Evolutionary conservation across 2,113 vertebrate genomes (phyloP).

Genomic region (Periophthalmodon schlosseri): DNA sequence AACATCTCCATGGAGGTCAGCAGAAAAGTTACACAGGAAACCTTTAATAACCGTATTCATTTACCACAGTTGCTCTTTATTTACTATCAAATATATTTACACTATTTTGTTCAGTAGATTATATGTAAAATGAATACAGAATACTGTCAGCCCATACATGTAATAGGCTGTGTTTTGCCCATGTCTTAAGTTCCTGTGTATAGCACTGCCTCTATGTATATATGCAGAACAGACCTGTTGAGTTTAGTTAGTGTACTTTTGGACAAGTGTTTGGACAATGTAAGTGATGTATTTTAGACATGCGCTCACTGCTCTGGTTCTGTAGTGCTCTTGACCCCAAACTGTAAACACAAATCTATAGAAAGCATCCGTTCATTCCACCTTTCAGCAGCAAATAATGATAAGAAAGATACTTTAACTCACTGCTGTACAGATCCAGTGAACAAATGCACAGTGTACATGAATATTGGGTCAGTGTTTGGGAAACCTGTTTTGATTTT

Average conservation of each 20-base stretch:
- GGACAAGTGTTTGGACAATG: constrained; percentile 27
- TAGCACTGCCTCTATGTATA: neutral
- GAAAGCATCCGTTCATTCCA: neutral
- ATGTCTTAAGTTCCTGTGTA: neutral
- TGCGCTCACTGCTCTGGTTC: constrained; percentile 7
- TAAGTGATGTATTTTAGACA: constrained; percentile 29
- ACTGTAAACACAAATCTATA: neutral
- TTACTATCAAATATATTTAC: too few relatives aligned
- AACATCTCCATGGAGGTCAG: too few relatives aligned
- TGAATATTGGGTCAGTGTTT: neutral
- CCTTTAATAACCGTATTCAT: too few relatives aligned
- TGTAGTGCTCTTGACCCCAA: neutral
- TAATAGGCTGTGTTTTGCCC: neutral
- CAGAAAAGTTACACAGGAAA: too few relatives aligned
- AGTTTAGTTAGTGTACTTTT: neutral
- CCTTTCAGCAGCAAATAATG: too few relatives aligned
- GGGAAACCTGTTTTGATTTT: too few relatives aligned
- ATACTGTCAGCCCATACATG: neutral
- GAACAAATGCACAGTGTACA: neutral
- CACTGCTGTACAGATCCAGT: neutral
- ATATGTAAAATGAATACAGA: too few relatives aligned
- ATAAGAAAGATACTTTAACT: neutral
- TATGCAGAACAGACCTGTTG: neutral
- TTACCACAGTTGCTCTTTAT: too few relatives aligned
- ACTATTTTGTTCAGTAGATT: too few relatives aligned